Evolutionary conservation across 1,140 invertebrate genomes (phyloP), one percentile per base, ranked within the genome.

Genomic region (Listronotus oregonensis): DNA sequence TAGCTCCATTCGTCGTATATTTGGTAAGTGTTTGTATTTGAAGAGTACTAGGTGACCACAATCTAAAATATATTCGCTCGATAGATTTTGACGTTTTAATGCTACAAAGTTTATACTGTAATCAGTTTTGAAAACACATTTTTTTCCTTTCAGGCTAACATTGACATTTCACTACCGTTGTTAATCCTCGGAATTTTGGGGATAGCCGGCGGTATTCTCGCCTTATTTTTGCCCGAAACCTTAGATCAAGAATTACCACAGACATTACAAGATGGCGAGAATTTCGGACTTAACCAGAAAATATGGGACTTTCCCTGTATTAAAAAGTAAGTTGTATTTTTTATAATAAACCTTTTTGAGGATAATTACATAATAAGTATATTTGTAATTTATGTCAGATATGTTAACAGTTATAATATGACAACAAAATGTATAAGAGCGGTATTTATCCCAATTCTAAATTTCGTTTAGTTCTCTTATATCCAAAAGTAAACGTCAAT

Each of bases 1-100:
- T 93, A 0, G 88, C 90, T 0, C 92, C 92, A 0, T 92, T 92
- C 68, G 87, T 95, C 8, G 90, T 94, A 17, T 92, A 92, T 74
- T 80, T 93, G 76, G 87, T 89, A 77, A 84, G 78, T 78, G 17
- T 34, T 61, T 46, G 37, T 64, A 3, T 27, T 27, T 27, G 21
- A 27, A 27, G 5, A 27, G 1, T 3, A 27, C 21, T 27, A 27
- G 21, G 21, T 5, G 5, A 27, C 5, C 21, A 27, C 5, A n/a
- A n/a, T n/a, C n/a, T n/a, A n/a, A n/a, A n/a, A n/a, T n/a, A n/a
- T n/a, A n/a, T n/a, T n/a, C n/a, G n/a, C n/a, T n/a, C n/a, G n/a
- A n/a, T n/a, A n/a, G n/a, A n/a, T n/a, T n/a, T n/a, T n/a, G n/a
- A n/a, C n/a, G n/a, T n/a, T n/a, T n/a, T n/a, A n/a, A n/a, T n/a